Percentiles rank a stretch among this genome's conserved stretches.
Conservation (phyloP, 2,797 vertebrate species). For the Hippoglossus hippoglossus region DNA sequence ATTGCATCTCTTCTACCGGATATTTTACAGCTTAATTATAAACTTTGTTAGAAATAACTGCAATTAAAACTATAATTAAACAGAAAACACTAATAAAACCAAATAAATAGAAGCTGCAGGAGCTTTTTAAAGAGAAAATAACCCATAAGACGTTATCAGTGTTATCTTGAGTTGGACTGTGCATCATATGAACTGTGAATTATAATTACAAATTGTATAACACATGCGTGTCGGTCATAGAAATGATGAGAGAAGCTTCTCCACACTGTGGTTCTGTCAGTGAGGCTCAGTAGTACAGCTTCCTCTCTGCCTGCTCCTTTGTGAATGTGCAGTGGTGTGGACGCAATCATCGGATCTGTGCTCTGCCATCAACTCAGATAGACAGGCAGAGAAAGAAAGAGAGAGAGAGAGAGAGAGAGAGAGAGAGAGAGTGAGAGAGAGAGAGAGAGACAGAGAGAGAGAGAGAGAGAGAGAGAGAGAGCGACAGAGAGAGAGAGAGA, state of each 20-base stretch:
- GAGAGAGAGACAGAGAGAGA: too few relatives aligned
- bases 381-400: neutral
- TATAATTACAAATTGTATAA: neutral
- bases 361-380: neutral
- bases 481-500: too few relatives aligned
- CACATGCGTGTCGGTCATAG: neutral
- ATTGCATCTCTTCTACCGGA: too few relatives aligned
- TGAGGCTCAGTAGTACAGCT: conserved; percentile 16
- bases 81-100: too few relatives aligned
- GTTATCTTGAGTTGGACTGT: neutral
- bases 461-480: too few relatives aligned
- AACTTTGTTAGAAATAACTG: too few relatives aligned
- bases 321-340: conserved; percentile 75
- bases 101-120: too few relatives aligned
- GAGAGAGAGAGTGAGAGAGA: too few relatives aligned
- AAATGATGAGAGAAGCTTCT: neutral
- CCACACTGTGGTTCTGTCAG: neutral
- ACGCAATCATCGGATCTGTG: conserved; percentile 70
- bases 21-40: too few relatives aligned
- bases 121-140: too few relatives aligned
- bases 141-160: neutral
- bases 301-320: conserved; percentile 66
- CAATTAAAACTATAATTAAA: too few relatives aligned
- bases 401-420: neutral
- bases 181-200: neutral